Evolutionary conservation across 2,888 invertebrate genomes (phyloP), one percentile per base, ranked within the genome.

Genomic region (Acanthosepion lycidas): DNA sequence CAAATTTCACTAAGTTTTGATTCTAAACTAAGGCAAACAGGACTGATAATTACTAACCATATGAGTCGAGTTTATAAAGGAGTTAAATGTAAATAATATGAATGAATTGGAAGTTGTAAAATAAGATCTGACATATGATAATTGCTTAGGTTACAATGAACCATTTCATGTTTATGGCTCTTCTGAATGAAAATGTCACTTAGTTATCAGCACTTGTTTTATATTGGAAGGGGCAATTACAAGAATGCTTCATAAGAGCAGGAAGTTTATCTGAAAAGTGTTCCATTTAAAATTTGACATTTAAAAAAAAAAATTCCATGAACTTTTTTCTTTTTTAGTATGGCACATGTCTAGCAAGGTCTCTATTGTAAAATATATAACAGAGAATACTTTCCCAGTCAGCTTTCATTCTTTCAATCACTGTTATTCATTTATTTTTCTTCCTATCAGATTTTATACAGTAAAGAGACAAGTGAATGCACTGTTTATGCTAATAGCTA

Each of bases 161-260:
- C 78, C n/a, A 12, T 78, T n/a, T 78, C 23, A 78, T 78, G 15
- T n/a, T 33, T n/a, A 78, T 78, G n/a, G 78, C 12, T 78, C 18
- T 78, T 78, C 78, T n/a, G 78, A 78, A 78, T 78, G n/a, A 78
- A 78, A 78, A 78, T 78, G n/a, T 78, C 78, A 78, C n/a, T n/a
- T 12, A 78, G 5, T 78, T 78, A 78, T 33, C 2, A n/a, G 78
- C 18, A 12, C n/a, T 78, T 78, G 78, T 78, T 78, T 78, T 33
- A n/a, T 78, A n/a, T n/a, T 78, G 78, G 78, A 15, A n/a, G n/a
- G n/a, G n/a, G 15, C n/a, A 78, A n/a, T 78, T 78, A 78, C n/a
- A 33, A 18, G 78, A 78, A 78, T 78, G 4, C n/a, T 78, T 78
- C 78, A 78, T 78, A 5, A 78, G 78, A n/a, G 78, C 78, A 78